Base-by-base conservation (phyloP, 2,888 invertebrate genomes). In the Coleophora deauratella region DNA sequence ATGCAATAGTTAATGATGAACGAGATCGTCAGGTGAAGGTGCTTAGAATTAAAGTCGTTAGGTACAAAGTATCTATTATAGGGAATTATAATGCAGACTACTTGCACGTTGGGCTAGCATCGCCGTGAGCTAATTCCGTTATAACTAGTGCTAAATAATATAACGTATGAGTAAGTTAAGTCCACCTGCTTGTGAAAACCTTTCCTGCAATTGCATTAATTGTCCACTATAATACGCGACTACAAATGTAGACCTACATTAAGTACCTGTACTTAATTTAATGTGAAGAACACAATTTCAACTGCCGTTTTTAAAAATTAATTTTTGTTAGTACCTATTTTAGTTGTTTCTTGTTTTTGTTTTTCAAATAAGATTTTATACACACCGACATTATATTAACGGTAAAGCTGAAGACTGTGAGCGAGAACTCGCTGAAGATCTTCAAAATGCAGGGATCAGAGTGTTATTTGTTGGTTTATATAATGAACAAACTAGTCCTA, bases 101-200 rank as follows among this genome's bases (percentile, higher is more conserved):
- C 74, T 70, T 67, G 68, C 77, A 76, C 67, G 76, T 73, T 79
- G 79, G 72, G 70, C 72, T 71, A 71, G 70, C 66, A 72, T 66
- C 64, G 77, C 79, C 78, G 68, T 69, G 71, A 80, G 80, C 73
- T 67, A 66, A 68, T 72, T 67, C 80, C 74, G 79, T 79, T 80
- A 72, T 75, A 68, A 77, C 71, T 72, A 74, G 81, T 81, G 78
- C 79, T 78, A 73, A 78, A 66, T 70, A 50, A 64, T 57, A n/a
- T n/a, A n/a, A n/a, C 58, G 63, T 67, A 64, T 65, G 62, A 62
- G 63, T 61, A n/a, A n/a, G n/a, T n/a, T n/a, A n/a, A n/a, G 64
- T 73, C 69, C 84, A 84, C 84, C 84, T 84, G 84, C 81, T n/a
- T 57, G 61, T 67, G 58, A 70, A 66, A 79, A 79, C 78, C 70